phyloP scores from a whole-genome alignment of 2,888 invertebrate species.

The Diploptera punctata region DNA sequence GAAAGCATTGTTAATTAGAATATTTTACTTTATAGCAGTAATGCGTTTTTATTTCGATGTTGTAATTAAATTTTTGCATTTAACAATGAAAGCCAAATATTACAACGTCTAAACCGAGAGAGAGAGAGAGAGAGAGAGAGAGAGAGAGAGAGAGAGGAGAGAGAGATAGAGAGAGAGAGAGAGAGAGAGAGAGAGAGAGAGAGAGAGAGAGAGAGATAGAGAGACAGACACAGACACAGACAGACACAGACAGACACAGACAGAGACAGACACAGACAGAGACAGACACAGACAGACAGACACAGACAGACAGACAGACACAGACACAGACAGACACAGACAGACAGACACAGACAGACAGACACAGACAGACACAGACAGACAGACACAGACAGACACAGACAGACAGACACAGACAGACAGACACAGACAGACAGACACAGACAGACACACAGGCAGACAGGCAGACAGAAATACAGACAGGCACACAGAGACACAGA shows the following conservation, averaged over 20 bases:
- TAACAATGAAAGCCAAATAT: too few species aligned
- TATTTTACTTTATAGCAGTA: too few species aligned
- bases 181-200: not conserved
- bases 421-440: not conserved
- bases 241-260: not conserved
- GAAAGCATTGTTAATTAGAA: too few species aligned
- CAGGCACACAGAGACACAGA: not conserved
- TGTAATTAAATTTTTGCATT: too few species aligned
- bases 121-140: too few species aligned
- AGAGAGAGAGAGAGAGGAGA: not conserved
- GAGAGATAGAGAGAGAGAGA: too few species aligned
- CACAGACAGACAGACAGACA: not conserved
- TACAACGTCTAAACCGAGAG: too few species aligned
- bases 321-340: not conserved
- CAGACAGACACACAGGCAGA: not conserved
- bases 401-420: not conserved
- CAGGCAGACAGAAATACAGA: not conserved
- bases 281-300: not conserved
- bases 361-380: not conserved
- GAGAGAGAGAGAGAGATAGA: not conserved
- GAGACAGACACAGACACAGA: not conserved
- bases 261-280: not conserved
- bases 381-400: not conserved
- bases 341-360: not conserved
- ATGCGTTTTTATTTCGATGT: too few species aligned